Evolutionary conservation across 1,140 invertebrate species (phyloP).

Genomic region (Leucophenga varia): DNA sequence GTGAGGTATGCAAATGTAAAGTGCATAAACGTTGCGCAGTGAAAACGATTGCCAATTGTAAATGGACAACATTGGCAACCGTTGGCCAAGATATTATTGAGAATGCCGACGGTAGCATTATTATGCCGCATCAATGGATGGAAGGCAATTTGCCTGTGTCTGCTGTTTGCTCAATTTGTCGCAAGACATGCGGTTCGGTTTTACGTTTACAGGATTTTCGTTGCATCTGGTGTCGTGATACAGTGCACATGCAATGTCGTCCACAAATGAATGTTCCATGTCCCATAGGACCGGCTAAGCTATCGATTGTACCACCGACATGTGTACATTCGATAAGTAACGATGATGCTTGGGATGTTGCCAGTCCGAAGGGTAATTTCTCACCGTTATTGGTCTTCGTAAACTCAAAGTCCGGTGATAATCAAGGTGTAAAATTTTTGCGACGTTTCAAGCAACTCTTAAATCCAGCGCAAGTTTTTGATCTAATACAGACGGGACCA

Average conservation of each 20-base stretch:
- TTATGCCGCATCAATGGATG: conserved; percentile 97
- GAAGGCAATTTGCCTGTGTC: conserved; percentile 95
- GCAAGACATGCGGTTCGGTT: conserved; percentile 95
- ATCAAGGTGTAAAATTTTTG: conserved; percentile 95
- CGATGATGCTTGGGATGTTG: conserved; percentile 89
- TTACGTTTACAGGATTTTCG: conserved; percentile 91
- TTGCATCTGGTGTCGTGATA: conserved; percentile 93
- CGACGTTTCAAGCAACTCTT: conserved; percentile 92
- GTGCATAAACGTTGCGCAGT: conserved; percentile 91
- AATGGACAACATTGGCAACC: conserved; percentile 93
- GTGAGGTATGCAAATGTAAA: conserved; percentile 96
- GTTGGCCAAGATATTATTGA: conserved; percentile 93
- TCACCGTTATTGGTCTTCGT: conserved; percentile 91
- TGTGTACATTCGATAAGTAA: conserved; percentile 86
- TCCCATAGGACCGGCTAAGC: conserved; percentile 79
- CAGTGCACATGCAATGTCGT: conserved; percentile 86
- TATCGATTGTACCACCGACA: conserved; percentile 92
- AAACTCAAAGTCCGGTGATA: conserved; percentile 97
- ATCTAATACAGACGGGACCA: conserved; percentile 86
- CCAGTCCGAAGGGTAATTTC: conserved; percentile 69
- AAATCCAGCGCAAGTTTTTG: conserved; percentile 97
- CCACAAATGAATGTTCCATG: conserved; percentile 73
- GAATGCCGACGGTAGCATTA: conserved; percentile 86
- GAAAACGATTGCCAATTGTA: conserved; percentile 90
- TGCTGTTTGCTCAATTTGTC: conserved; percentile 90